phyloP scores from a whole-genome alignment of 1,140 invertebrate genomes.

The Trissolcus basalis region DNA sequence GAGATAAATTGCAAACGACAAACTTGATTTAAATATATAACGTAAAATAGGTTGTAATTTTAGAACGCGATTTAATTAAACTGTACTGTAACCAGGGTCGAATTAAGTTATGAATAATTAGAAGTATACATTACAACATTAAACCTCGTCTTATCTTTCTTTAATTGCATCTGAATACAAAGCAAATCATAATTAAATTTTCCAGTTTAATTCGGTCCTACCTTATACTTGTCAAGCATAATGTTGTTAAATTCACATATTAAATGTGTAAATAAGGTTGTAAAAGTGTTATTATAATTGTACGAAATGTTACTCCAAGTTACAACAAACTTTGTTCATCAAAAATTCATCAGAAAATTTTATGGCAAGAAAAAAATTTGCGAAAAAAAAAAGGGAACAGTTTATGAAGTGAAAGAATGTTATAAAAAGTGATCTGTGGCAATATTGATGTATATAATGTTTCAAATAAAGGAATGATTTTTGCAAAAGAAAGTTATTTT shows the following conservation, averaged over 20 bases:
- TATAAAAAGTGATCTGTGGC: neutral
- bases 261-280: constrained; percentile 1
- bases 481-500: neutral
- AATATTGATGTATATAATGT: neutral
- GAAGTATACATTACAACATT: no score
- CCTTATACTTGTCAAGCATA: neutral
- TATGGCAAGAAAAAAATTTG: neutral
- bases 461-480: constrained; percentile 1
- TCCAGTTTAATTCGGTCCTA: neutral
- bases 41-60: no score
- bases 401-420: neutral
- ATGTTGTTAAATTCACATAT: neutral
- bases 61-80: no score
- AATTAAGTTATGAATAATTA: no score
- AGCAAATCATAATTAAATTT: neutral
- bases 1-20: no score
- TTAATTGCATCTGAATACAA: no score
- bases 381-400: neutral
- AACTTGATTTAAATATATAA: no score
- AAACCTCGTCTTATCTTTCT: no score
- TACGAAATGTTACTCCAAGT: neutral
- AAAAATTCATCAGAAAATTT: neutral
- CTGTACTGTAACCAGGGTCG: no score
- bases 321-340: neutral
- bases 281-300: neutral